Base-by-base conservation (phyloP, 2,888 invertebrate species). In the Lypha dubia region DNA sequence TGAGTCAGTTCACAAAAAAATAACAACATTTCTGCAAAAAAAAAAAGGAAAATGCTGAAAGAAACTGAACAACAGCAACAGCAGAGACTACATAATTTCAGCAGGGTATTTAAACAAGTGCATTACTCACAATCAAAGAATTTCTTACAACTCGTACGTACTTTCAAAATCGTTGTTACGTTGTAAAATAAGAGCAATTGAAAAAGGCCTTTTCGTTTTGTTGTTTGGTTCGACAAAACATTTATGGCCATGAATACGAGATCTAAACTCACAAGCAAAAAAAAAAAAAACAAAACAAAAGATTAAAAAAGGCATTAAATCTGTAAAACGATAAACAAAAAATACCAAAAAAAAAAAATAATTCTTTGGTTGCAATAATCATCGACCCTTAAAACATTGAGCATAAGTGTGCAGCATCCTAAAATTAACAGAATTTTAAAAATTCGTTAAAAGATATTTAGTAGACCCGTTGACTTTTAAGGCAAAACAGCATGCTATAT, bases 31-130 rank as follows among this genome's bases (percentile, higher is more conserved):
- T 44, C 51, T 67, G 67, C 44, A 41, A 80, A 68, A 51, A 71
- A 68, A 60, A 65, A 53, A 71, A 51, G 35, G 28, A 65, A 53
- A 71, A 51, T 38, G 28, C 38, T 28, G 24, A 11, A 32, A 51
- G 20, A 49, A 28, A 32, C 44, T 41, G 7, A 4, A 9, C 22
- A 32, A 73, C 35, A 58, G 60, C 4, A 4, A 9, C 22, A 32
- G 67, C 35, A 58, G 60, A 62, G 60, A 49, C 24, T 74, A 62
- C 53, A 79, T 79, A 75, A 75, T 68, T 82, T 68, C 20, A 76
- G 63, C 63, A 75, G 70, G 56, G 63, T 70, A 53, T 74, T 80
- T 44, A 82, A 81, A 58, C 81, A 82, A 82, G 81, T 82, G 81
- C 20, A 70, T 76, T 82, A 76, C 62, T 76, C 75, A 76, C 46